These are phyloP conservation scores for Alviniconcha strummeri DNA, from an alignment of 2,888 invertebrate genomes.

Conservation along the genomic window DNA sequence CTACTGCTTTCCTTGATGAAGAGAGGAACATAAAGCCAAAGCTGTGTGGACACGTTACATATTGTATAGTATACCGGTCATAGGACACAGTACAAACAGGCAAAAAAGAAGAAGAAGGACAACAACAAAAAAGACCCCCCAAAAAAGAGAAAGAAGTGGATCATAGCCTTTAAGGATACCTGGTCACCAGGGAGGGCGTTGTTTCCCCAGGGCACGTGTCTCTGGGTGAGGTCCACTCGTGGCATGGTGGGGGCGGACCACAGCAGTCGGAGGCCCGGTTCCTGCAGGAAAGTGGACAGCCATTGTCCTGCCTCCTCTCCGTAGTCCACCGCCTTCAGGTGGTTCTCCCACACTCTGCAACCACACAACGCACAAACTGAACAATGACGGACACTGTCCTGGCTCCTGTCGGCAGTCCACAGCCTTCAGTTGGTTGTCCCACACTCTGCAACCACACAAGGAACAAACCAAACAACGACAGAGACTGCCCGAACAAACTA, in stretches of 20 bases:
- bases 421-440: slow-evolving; percentile 52
- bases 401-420: slow-evolving; percentile 65
- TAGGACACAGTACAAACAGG: too few relatives aligned
- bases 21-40: too few relatives aligned
- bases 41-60: too few relatives aligned
- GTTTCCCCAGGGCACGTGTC: slow-evolving; percentile 49
- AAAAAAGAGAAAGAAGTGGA: too few relatives aligned
- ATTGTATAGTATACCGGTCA: too few relatives aligned
- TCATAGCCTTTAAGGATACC: slow-evolving; percentile 34
- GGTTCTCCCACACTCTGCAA: slow-evolving; percentile 54
- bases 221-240: slow-evolving; percentile 46
- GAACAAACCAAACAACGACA: neutral
- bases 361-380: neutral
- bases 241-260: slow-evolving; percentile 47
- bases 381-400: slow-evolving; percentile 54
- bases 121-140: too few relatives aligned
- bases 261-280: slow-evolving; percentile 49
- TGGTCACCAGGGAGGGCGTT: slow-evolving; percentile 48
- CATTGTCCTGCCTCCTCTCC: slow-evolving; percentile 61
- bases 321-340: slow-evolving; percentile 60
- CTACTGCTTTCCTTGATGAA: too few relatives aligned
- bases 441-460: slow-evolving; percentile 47
- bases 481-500: slow-evolving; percentile 49
- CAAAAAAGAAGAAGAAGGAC: too few relatives aligned
- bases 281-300: slow-evolving; percentile 56